These are phyloP conservation scores for Mesaphorura yosii DNA, from an alignment of 1,140 invertebrate genomes.

Conservation along the genomic window DNA sequence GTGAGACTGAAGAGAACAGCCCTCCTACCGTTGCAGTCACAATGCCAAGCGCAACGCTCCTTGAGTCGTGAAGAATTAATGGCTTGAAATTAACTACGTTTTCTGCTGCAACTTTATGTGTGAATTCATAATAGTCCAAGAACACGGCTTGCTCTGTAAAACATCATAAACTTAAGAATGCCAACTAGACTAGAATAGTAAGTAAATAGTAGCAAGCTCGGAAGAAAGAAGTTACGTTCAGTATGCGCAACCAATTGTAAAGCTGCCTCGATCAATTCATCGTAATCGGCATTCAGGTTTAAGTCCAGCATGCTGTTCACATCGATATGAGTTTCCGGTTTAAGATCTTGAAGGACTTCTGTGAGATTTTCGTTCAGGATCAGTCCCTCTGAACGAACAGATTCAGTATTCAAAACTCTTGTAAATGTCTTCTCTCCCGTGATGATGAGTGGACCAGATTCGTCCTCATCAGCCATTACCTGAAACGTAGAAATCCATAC, in stretches of 20 bases:
- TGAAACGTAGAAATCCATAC: neutral
- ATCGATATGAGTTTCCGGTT: neutral
- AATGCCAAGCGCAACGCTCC: neutral
- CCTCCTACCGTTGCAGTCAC: neutral
- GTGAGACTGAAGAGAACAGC: neutral
- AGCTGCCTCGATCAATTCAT: neutral
- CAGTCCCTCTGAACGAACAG: neutral
- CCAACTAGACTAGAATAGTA: neutral
- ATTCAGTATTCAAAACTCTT: neutral
- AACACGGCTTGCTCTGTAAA: conserved; percentile 1
- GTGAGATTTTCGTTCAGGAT: neutral
- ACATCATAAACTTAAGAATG: neutral
- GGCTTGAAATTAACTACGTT: neutral
- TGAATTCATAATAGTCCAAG: conserved; percentile 2
- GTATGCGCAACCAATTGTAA: neutral
- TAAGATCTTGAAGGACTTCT: neutral
- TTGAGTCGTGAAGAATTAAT: neutral
- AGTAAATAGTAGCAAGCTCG: neutral
- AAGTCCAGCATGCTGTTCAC: neutral
- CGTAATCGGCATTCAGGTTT: neutral
- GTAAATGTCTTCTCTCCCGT: conserved; percentile 4
- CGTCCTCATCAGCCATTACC: neutral
- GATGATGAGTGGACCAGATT: neutral
- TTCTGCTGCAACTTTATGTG: neutral
- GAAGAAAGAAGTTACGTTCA: neutral